These are phyloP conservation scores for Nibea coibor DNA, from an alignment of 2,113 vertebrate genomes.

Conservation along the genomic window DNA sequence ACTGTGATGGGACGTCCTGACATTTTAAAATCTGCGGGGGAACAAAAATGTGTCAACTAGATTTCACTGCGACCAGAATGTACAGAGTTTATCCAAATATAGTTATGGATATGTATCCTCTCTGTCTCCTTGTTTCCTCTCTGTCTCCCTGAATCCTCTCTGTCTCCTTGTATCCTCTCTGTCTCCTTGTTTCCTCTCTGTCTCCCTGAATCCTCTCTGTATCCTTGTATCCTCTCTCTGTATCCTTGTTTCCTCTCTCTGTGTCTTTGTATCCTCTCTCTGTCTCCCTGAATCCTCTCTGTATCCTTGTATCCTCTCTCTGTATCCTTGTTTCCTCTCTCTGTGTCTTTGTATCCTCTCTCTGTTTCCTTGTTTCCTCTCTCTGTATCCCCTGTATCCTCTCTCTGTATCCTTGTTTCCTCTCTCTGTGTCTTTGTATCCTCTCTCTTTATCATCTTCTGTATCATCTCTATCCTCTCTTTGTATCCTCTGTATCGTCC, in stretches of 20 bases:
- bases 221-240: constrained; percentile 16
- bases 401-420: neutral
- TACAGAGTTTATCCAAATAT: neutral
- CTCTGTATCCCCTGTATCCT: no score
- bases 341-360: no score
- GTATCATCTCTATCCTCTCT: no score
- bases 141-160: neutral
- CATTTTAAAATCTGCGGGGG: no score
- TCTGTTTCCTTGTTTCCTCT: no score
- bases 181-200: neutral
- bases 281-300: neutral
- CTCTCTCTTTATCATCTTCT: constrained; percentile 23
- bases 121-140: no score
- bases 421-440: neutral
- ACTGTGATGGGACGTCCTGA: neutral
- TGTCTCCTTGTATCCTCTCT: neutral
- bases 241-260: constrained; percentile 28
- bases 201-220: neutral
- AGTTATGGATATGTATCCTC: neutral
- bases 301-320: neutral
- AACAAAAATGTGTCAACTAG: neutral
- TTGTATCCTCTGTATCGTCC: constrained; percentile 18
- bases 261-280: no score
- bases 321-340: neutral
- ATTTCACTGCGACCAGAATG: no score